These are phyloP conservation scores for Pterostichus niger DNA, from an alignment of 2,888 invertebrate genomes.

Conservation along the genomic window DNA sequence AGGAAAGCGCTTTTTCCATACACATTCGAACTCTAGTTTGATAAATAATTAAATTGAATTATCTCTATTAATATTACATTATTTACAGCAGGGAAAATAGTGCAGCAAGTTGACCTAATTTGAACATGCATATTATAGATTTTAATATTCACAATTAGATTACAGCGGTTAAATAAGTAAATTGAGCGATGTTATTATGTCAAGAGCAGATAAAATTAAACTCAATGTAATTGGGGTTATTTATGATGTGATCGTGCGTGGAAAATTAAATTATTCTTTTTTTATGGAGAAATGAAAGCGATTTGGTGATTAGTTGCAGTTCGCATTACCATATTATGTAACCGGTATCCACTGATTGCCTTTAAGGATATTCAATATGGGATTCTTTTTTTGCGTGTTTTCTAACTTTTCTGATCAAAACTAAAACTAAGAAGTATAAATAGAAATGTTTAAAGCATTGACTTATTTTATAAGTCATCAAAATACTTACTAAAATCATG, in stretches of 20 bases:
- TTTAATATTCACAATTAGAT: conserved; percentile 47
- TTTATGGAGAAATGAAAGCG: conserved; percentile 54
- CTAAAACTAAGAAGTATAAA: neutral
- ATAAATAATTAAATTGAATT: no score
- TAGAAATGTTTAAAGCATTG: neutral
- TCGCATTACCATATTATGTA: conserved; percentile 47
- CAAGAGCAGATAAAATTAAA: conserved; percentile 36
- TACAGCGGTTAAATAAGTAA: conserved; percentile 45
- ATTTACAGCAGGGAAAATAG: no score
- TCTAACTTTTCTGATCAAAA: neutral
- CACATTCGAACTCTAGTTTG: no score
- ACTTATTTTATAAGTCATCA: neutral
- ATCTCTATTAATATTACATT: neutral
- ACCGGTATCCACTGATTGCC: conserved; percentile 36
- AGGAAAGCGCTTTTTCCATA: no score
- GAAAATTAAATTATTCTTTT: conserved; percentile 59
- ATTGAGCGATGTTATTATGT: conserved; percentile 22
- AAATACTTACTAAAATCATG: no score
- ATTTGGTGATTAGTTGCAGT: conserved; percentile 49
- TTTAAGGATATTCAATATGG: conserved; percentile 14
- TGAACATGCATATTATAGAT: conserved; percentile 36
- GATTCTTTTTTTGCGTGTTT: conserved; percentile 44
- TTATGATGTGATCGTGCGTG: conserved; percentile 50
- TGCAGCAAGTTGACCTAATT: conserved; percentile 47
- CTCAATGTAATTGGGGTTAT: conserved; percentile 39